Percentiles rank a stretch among this genome's conserved stretches.
These are phyloP conservation scores for Drosophila emarginata DNA, from an alignment of 2,888 invertebrate genomes.

Conservation along the genomic window DNA sequence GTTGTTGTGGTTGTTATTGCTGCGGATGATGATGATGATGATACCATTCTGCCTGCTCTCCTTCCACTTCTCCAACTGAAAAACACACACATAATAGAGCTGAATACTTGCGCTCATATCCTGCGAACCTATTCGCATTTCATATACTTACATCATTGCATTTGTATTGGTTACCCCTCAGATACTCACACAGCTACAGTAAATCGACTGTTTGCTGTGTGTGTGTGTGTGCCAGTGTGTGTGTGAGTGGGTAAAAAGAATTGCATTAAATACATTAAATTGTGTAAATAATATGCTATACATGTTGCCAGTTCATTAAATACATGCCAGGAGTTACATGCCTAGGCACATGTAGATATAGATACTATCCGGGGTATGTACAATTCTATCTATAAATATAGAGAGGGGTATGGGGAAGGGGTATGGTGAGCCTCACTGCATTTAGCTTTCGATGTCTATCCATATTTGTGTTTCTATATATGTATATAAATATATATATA, in stretches of 20 bases:
- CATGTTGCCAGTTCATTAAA: slow-evolving; percentile 78
- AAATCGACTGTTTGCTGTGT: slow-evolving; percentile 14
- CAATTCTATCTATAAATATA: slow-evolving; percentile 8
- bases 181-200: slow-evolving; percentile 11
- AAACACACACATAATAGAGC: slow-evolving; percentile 58
- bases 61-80: not conserved
- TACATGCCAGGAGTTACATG: slow-evolving; percentile 73
- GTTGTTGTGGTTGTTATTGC: slow-evolving; percentile 16
- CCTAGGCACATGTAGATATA: slow-evolving; percentile 56
- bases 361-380: slow-evolving; percentile 16
- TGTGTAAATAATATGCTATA: slow-evolving; percentile 78
- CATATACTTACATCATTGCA: slow-evolving; percentile 81
- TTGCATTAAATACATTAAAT: slow-evolving; percentile 78
- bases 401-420: not conserved
- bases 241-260: slow-evolving; percentile 51
- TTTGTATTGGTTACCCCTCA: slow-evolving; percentile 66
- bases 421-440: slow-evolving; percentile 2
- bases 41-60: slow-evolving; percentile 21
- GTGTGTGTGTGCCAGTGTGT: slow-evolving; percentile 6
- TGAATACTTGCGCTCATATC: slow-evolving; percentile 68
- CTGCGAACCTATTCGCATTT: slow-evolving; percentile 81
- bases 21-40: slow-evolving; percentile 26
- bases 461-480: slow-evolving; percentile 4
- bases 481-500: no score
- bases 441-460: slow-evolving; percentile 11